Evolutionary conservation across 2,797 vertebrate genomes (phyloP).

Genomic region (Bufotes viridis): DNA sequence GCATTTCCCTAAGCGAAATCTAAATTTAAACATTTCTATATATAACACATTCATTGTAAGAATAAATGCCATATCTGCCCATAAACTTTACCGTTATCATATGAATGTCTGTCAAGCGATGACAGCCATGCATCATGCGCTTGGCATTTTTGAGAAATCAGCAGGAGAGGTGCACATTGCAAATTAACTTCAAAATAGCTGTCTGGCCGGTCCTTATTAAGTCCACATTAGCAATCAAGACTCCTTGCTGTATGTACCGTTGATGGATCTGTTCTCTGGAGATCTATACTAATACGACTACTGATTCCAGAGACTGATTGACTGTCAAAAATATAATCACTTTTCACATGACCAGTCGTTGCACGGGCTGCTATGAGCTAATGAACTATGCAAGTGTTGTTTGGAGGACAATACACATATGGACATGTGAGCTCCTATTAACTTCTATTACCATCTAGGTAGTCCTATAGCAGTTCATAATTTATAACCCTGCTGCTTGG

Average conservation of each 20-base stretch:
- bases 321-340: conserved; percentile 15
- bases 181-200: conserved; percentile 41
- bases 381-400: conserved; percentile 40
- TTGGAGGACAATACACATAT: conserved; percentile 44
- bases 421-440: conserved; percentile 48
- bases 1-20: not conserved
- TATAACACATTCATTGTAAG: not conserved
- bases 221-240: conserved; percentile 35
- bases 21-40: not conserved
- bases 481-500: conserved; percentile 44
- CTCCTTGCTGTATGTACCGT: conserved; percentile 20
- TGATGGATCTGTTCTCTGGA: conserved; percentile 27
- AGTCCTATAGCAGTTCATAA: conserved; percentile 17
- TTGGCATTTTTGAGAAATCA: not conserved
- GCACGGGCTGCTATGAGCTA: conserved; percentile 26
- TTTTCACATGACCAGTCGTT: conserved; percentile 26
- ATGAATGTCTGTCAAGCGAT: not conserved
- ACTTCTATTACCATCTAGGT: conserved; percentile 37
- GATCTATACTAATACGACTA: conserved; percentile 33
- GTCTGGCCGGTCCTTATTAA: conserved; percentile 46
- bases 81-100: not conserved
- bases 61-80: not conserved
- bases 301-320: conserved; percentile 41
- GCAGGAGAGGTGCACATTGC: conserved; percentile 15
- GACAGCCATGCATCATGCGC: conserved; percentile 5